Conservation (phyloP, 2,113 vertebrate genomes). For the Lagopus muta region DNA sequence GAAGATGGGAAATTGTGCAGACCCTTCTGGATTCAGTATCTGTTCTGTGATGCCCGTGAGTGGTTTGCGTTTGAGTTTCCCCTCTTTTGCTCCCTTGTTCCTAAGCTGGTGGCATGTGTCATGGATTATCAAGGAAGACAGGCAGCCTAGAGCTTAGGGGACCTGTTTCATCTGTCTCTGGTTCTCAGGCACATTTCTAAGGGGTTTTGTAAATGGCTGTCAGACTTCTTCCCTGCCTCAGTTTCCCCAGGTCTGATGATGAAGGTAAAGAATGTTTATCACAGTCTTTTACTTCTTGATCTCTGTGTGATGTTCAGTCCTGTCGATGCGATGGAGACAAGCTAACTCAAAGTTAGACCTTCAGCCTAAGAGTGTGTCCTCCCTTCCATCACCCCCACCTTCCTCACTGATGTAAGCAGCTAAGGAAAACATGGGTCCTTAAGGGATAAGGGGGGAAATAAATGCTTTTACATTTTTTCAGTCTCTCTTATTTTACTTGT, state of each 20-base stretch:
- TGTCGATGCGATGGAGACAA: background rate
- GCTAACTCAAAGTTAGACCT: background rate
- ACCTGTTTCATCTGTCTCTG: background rate
- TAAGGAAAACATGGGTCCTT: slow-evolving; percentile 81
- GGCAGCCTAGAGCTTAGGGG: slow-evolving; percentile 14
- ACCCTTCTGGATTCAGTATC: background rate
- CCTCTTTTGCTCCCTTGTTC: background rate
- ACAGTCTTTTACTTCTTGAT: background rate
- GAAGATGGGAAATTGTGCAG: background rate
- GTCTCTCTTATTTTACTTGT: slow-evolving; percentile 82
- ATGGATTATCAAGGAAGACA: background rate
- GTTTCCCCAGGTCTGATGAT: background rate
- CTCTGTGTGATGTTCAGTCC: background rate
- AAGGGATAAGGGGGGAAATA: slow-evolving; percentile 80
- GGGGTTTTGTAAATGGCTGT: background rate
- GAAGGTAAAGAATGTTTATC: background rate
- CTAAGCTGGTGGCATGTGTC: background rate
- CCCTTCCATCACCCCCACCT: background rate
- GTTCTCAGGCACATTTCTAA: background rate
- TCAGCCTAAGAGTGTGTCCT: background rate
- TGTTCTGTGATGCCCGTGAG: background rate
- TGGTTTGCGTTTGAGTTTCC: background rate
- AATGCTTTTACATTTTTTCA: slow-evolving; percentile 87
- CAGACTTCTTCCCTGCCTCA: slow-evolving; percentile 21
- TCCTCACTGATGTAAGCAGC: background rate